These are phyloP conservation scores for Drosophila anomalata DNA, from an alignment of 2,888 invertebrate genomes.

Conservation along the genomic window DNA sequence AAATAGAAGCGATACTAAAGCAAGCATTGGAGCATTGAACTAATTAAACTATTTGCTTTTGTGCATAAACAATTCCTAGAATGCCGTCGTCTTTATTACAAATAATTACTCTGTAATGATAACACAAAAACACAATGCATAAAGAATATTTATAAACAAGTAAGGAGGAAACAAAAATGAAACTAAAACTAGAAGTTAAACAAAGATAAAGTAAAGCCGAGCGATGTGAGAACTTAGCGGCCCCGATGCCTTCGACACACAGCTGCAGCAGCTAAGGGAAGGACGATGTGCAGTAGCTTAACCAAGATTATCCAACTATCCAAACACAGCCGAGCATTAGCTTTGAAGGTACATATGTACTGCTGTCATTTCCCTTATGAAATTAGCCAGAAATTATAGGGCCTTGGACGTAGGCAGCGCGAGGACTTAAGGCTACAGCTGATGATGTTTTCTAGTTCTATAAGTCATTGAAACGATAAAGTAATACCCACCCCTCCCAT, in stretches of 20 bases:
- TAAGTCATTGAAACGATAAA: slow-evolving; percentile 61
- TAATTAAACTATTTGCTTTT: slow-evolving; percentile 65
- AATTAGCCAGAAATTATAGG: slow-evolving; percentile 30
- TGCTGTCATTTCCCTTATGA: slow-evolving; percentile 20
- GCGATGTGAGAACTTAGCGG: slow-evolving; percentile 3
- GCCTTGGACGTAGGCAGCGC: not conserved
- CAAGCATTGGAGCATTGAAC: slow-evolving; percentile 52
- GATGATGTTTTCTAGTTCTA: slow-evolving; percentile 74
- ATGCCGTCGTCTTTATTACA: slow-evolving; percentile 78
- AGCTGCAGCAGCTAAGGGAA: slow-evolving; percentile 7
- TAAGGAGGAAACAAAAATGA: slow-evolving; percentile 7
- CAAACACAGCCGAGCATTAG: not conserved
- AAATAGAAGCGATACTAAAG: slow-evolving; percentile 24
- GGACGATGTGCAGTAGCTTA: not conserved
- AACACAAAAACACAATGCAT: slow-evolving; percentile 36
- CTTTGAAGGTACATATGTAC: not conserved
- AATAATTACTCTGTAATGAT: slow-evolving; percentile 59
- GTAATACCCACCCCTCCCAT: slow-evolving; percentile 23
- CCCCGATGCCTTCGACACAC: slow-evolving; percentile 16
- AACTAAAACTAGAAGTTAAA: slow-evolving; percentile 18
- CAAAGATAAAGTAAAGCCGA: slow-evolving; percentile 6
- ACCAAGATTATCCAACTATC: not conserved
- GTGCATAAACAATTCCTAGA: slow-evolving; percentile 73
- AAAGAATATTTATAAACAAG: slow-evolving; percentile 32
- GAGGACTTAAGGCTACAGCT: slow-evolving; percentile 32